phyloP scores from a whole-genome alignment of 2,888 invertebrate genomes.

The Lagria hirta region DNA sequence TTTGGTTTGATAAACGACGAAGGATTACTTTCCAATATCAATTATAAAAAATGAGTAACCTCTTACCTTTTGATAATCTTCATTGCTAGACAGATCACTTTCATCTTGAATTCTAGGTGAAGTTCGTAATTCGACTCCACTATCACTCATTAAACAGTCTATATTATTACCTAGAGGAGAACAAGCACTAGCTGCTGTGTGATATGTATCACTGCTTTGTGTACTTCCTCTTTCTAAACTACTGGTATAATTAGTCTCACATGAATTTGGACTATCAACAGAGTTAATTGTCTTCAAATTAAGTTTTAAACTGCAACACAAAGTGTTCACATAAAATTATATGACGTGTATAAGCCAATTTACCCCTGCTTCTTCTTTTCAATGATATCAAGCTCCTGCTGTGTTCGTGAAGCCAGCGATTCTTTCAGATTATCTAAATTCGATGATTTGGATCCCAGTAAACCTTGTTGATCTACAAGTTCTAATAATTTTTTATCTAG shows the following conservation, averaged over 20 bases:
- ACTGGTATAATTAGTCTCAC: conserved; percentile 48
- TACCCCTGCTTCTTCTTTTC: conserved; percentile 58
- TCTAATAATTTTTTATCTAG: conserved; percentile 70
- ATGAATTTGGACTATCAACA: conserved; percentile 45
- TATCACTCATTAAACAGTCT: conserved; percentile 57
- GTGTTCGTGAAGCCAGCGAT: conserved; percentile 54
- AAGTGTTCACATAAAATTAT: conserved; percentile 25
- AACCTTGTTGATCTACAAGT: conserved; percentile 64
- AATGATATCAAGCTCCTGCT: conserved; percentile 57
- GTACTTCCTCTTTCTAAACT: conserved; percentile 42
- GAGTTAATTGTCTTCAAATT: conserved; percentile 61
- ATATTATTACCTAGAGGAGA: conserved; percentile 34
- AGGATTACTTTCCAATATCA: too few relatives aligned
- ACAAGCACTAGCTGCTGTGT: conserved; percentile 65
- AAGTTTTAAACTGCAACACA: conserved; percentile 64
- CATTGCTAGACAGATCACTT: conserved; percentile 64
- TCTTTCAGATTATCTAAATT: conserved; percentile 49
- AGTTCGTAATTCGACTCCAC: conserved; percentile 55
- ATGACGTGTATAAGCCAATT: conserved; percentile 28
- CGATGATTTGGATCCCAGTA: conserved; percentile 20
- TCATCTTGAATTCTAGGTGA: conserved; percentile 56
- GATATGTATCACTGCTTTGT: conserved; percentile 68
- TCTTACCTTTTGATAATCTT: conserved; percentile 59
- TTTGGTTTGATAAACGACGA: too few relatives aligned
- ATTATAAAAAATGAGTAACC: too few relatives aligned